These are phyloP conservation scores for Macaria liturata DNA, from an alignment of 2,888 invertebrate species.

Conservation along the genomic window DNA sequence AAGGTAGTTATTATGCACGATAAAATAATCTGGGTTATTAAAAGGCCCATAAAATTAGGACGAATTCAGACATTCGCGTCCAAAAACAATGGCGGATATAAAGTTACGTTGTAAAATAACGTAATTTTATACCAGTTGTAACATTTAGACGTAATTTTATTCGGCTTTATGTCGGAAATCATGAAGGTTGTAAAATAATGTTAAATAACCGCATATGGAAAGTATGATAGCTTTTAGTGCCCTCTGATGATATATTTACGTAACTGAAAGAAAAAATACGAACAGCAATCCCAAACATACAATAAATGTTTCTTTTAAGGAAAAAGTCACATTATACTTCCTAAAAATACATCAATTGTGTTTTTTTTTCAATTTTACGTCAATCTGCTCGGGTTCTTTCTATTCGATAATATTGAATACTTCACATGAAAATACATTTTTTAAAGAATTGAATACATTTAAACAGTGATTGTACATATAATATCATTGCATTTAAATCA, in stretches of 20 bases:
- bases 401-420: no score
- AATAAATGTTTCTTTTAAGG: no score
- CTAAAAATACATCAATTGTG: no score
- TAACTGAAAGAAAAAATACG: no score
- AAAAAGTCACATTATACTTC: no score
- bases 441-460: no score
- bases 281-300: no score
- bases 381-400: no score
- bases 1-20: not conserved
- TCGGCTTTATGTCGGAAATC: slow-evolving; percentile 22
- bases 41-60: slow-evolving; percentile 2
- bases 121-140: slow-evolving; percentile 15
- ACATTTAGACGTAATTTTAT: slow-evolving; percentile 19
- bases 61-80: slow-evolving; percentile 2
- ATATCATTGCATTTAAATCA: no score
- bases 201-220: slow-evolving; percentile 15
- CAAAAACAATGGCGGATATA: slow-evolving; percentile 13
- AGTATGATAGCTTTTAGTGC: slow-evolving; percentile 12
- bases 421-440: no score
- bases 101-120: slow-evolving; percentile 16
- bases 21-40: slow-evolving; percentile 12
- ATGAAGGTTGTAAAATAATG: slow-evolving; percentile 17
- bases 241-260: slow-evolving; percentile 7
- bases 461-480: no score
- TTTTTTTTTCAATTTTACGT: no score